Percentiles rank a stretch among this genome's conserved stretches.
These are phyloP conservation scores for Theocolax elegans DNA, from an alignment of 1,140 invertebrate species.

Conservation along the genomic window DNA sequence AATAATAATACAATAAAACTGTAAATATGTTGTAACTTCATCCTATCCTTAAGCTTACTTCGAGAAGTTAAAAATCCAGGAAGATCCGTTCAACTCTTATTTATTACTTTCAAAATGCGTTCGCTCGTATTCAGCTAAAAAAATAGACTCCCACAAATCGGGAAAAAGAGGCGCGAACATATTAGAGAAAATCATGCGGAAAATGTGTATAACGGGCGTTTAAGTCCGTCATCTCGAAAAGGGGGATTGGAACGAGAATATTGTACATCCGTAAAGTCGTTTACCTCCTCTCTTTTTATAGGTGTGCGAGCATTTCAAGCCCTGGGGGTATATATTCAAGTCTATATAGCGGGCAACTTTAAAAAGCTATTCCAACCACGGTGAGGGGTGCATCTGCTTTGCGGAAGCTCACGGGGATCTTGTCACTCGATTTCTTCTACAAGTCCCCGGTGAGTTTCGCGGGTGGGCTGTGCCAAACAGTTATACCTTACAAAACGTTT, in stretches of 20 bases:
- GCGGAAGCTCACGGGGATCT: slow-evolving; percentile 52
- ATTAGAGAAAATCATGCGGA: slow-evolving; percentile 51
- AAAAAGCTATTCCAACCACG: slow-evolving; percentile 57
- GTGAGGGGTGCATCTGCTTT: slow-evolving; percentile 60
- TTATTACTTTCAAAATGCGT: too few relatives aligned
- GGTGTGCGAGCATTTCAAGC: not conserved
- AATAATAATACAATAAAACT: too few relatives aligned
- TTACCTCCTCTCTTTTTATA: slow-evolving; percentile 6
- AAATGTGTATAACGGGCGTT: slow-evolving; percentile 55
- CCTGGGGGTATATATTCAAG: not conserved
- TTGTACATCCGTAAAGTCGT: slow-evolving; percentile 40
- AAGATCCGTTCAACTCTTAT: too few relatives aligned
- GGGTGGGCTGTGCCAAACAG: not conserved
- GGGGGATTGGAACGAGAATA: slow-evolving; percentile 48
- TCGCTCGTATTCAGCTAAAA: too few relatives aligned
- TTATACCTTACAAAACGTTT: too few relatives aligned
- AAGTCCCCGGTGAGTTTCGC: slow-evolving; percentile 30
- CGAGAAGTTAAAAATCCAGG: too few relatives aligned
- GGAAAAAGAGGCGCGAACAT: too few relatives aligned
- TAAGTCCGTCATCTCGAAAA: slow-evolving; percentile 51
- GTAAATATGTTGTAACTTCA: too few relatives aligned
- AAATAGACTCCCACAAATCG: too few relatives aligned
- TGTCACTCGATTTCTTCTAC: slow-evolving; percentile 40
- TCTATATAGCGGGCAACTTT: slow-evolving; percentile 49
- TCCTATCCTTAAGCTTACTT: too few relatives aligned